Base-by-base conservation (phyloP, 2,888 invertebrate species). In the Meteorus colon region DNA sequence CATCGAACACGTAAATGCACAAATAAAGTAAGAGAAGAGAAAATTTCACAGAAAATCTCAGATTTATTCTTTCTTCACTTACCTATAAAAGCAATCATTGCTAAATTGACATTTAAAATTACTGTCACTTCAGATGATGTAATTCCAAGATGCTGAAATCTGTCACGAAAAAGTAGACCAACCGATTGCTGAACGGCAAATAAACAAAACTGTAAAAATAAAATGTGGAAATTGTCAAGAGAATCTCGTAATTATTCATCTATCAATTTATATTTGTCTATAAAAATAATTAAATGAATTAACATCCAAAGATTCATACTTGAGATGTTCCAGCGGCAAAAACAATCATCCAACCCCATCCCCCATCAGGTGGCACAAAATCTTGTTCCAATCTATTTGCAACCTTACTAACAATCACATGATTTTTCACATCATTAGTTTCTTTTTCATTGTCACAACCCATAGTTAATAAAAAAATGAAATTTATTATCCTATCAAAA, bases 341-440 rank as follows among this genome's bases (percentile, higher is more conserved):
- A 41, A 94, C 92, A 27, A 95, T 92, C 86, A 94, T 90, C 95
- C 95, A 95, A 0, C 94, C 94, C 94, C 95, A 95, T 0, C 95
- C 95, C 4, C 95, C 95, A 86, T 95, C 95, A 0, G 95, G 95
- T 0, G 95, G 92, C 65, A 92, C 89, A 82, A 94, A 94, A 73
- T 92, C 92, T 0, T 77, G 77, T 6, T n/a, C 37, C 6, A 78
- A 48, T 6, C 65, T 72, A 62, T 81, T 81, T 16, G 59, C 19
- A 1, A 69, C 60, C 24, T 70, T 68, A 12, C 27, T 29, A 19
- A 34, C 63, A 12, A 60, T 31, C 24, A 10, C 1, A 27, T 37
- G 34, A 27, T 63, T 37, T 41, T 65, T 55, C 6, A 65, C 41
- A 29, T 41, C 19, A 34, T 19, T 19, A 48, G 63, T 31, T 31